Evolutionary conservation across 2,797 vertebrate species (phyloP), one percentile per base, ranked within the genome.

Genomic region (Paratrypauchen microcephalus): DNA sequence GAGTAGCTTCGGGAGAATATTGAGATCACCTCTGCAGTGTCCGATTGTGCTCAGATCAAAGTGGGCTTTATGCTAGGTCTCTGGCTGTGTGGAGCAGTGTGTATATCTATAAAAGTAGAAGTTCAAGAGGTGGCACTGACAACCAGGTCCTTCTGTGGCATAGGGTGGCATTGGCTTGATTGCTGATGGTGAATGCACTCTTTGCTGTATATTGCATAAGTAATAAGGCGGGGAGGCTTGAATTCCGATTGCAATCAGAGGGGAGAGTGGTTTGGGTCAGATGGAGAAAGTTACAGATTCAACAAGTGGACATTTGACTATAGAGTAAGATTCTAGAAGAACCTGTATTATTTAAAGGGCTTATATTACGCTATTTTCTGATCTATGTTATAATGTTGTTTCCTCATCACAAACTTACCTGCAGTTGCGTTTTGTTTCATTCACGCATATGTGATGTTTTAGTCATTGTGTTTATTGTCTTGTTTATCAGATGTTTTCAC

Each of bases 171-270:
- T 85, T 45, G 69, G 82, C 82, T 16, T 91, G 89, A 92, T 90
- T 91, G 87, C 86, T 75, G 83, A 85, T 80, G 77, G 78, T 50
- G 69, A 87, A 86, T 57, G 74, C 79, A 21, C 72, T 28, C 56
- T 76, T 70, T 75, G 79, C 64, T 52, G 78, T 72, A 71, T 50
- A 76, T 82, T 85, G 83, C 88, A 85, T 87, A 77, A 73, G 73
- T 85, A 83, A 86, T 82, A 59, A 15, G 15, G 71, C 69, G 6
- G 52, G 73, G 69, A 78, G 79, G 73, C 74, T 81, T 30, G 72
- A 76, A 61, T 66, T 70, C 54, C 66, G 81, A 90, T 86, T 91
- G 87, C 90, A 91, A 91, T 90, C 88, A 90, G 71, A 71, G 19
- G 65, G 74, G 70, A 19, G 45, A 64, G 23, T 62, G 48, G 47